Conservation (phyloP, 2,797 vertebrate species). For the Tympanoctomys barrerae region DNA sequence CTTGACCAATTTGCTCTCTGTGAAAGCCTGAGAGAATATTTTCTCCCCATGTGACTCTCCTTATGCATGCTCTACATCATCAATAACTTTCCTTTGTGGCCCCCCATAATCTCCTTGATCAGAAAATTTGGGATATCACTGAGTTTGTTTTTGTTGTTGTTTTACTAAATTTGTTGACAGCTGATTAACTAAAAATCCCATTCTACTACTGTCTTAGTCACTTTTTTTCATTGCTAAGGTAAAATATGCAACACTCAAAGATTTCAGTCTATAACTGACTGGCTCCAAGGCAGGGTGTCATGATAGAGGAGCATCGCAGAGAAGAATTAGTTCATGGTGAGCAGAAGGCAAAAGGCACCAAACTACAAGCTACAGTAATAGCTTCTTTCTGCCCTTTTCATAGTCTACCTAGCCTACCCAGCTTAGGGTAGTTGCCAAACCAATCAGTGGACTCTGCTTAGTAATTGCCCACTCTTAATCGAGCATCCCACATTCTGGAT, state of each 20-base stretch:
- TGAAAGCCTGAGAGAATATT: too few relatives aligned
- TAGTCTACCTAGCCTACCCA: background rate
- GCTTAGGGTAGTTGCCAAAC: background rate
- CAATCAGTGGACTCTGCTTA: background rate
- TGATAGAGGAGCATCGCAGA: background rate
- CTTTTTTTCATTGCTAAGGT: background rate
- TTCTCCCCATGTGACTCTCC: too few relatives aligned
- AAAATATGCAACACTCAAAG: background rate
- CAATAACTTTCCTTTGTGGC: too few relatives aligned
- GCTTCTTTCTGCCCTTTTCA: background rate
- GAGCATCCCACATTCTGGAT: background rate
- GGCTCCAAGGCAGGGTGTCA: background rate
- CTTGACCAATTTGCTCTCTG: too few relatives aligned
- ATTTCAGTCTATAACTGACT: background rate
- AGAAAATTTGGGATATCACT: too few relatives aligned
- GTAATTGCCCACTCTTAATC: background rate
- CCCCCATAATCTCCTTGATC: too few relatives aligned
- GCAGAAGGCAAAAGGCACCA: background rate
- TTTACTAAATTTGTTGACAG: constrained; percentile 1
- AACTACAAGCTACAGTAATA: background rate
- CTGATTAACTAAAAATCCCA: constrained; percentile 2
- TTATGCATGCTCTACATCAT: too few relatives aligned
- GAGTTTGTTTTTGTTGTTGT: background rate
- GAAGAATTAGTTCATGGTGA: background rate
- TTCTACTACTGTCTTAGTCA: background rate